phyloP scores from a whole-genome alignment of 53 echinoderm and acorn worm genomes.

The Echinarachnius parma region DNA sequence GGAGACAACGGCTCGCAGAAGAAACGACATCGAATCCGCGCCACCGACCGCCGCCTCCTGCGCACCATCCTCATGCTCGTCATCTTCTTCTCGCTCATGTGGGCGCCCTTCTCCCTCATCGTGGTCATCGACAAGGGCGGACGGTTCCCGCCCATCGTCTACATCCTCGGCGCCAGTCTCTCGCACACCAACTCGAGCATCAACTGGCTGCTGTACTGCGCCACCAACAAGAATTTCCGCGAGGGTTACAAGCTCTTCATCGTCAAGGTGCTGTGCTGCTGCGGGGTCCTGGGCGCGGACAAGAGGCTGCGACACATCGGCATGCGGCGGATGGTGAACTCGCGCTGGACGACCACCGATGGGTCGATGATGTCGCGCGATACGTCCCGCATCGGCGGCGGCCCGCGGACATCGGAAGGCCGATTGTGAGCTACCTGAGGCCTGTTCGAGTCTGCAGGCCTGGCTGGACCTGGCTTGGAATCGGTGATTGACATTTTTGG shows the following conservation, averaged over 20 bases:
- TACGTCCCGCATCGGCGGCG: conserved; percentile 12
- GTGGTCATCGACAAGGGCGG: conserved; percentile 56
- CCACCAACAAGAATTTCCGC: conserved; percentile 71
- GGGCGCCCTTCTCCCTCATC: conserved; percentile 69
- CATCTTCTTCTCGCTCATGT: conserved; percentile 72
- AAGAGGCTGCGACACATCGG: background rate
- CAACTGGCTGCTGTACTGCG: conserved; percentile 76
- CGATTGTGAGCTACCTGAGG: too few relatives aligned
- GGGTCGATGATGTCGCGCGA: conserved; percentile 32
- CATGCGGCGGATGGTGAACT: conserved; percentile 9
- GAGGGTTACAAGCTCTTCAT: conserved; percentile 54
- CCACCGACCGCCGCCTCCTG: conserved; percentile 53
- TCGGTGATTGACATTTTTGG: too few relatives aligned
- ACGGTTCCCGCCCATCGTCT: conserved; percentile 53
- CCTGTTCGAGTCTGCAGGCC: too few relatives aligned
- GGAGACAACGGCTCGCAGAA: background rate
- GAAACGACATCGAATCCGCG: conserved; percentile 9
- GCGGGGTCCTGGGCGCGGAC: background rate
- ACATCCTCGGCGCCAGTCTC: conserved; percentile 56
- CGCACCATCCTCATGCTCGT: conserved; percentile 65
- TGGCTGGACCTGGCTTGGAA: too few relatives aligned
- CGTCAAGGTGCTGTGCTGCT: background rate
- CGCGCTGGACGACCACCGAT: conserved; percentile 2
- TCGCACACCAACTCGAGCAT: conserved; percentile 83
- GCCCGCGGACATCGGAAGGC: too few relatives aligned